phyloP scores from a whole-genome alignment of 2,888 invertebrate genomes.

The Oscheius sp. region DNA sequence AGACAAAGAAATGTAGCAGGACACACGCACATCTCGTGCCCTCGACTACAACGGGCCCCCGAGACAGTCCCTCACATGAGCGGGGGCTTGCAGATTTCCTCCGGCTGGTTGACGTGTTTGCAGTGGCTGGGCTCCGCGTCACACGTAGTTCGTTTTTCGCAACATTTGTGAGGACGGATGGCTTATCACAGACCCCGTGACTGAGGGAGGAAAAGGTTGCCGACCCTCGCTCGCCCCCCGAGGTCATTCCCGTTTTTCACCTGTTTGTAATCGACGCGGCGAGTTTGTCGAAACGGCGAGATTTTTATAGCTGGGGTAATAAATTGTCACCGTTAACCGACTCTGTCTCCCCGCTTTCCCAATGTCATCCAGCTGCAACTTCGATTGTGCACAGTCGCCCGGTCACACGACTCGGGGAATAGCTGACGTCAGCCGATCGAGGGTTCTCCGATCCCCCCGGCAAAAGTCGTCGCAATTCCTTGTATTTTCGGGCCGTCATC shows the following conservation, averaged over 20 bases:
- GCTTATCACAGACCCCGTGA: background rate
- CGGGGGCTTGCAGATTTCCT: slow-evolving; percentile 16
- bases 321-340: background rate
- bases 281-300: too few species aligned
- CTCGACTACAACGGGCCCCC: background rate
- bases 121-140: slow-evolving; percentile 20
- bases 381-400: too few species aligned
- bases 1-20: background rate
- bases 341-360: too few species aligned
- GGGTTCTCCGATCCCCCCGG: too few species aligned
- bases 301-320: too few species aligned
- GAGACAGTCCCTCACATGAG: background rate
- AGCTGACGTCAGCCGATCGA: too few species aligned
- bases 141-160: slow-evolving; percentile 20
- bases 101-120: slow-evolving; percentile 23
- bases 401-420: too few species aligned
- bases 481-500: background rate
- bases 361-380: background rate
- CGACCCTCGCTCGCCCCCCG: background rate
- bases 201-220: background rate
- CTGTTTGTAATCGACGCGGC: too few species aligned
- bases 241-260: background rate
- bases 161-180: slow-evolving; percentile 13
- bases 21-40: too few species aligned
- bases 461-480: too few species aligned